phyloP scores from a whole-genome alignment of 2,113 vertebrate species.

The Myiozetetes cayanensis region DNA sequence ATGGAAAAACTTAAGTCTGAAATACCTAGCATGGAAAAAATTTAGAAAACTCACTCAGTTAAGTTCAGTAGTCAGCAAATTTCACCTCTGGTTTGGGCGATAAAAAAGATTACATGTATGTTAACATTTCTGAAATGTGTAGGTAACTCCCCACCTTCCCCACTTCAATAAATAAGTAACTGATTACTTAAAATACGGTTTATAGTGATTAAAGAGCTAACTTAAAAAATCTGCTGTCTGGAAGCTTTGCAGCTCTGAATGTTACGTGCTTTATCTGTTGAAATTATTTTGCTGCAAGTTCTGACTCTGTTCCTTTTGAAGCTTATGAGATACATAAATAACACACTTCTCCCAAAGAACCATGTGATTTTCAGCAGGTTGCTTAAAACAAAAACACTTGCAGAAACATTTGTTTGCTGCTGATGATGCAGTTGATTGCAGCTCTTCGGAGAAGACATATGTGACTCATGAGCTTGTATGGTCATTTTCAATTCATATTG shows the following conservation, averaged over 20 bases:
- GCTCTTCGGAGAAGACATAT: background rate
- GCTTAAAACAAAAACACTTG: slow-evolving; percentile 52
- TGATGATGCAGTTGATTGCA: background rate
- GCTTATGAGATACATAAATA: slow-evolving; percentile 45
- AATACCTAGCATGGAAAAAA: background rate
- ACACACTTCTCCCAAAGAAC: background rate
- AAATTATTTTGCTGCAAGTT: background rate
- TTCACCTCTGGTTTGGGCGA: background rate
- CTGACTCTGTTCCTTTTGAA: slow-evolving; percentile 35
- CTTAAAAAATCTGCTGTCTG: background rate
- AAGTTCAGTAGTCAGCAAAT: background rate
- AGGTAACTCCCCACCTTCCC: background rate
- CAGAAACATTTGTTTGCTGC: slow-evolving; percentile 17
- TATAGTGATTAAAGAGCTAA: background rate
- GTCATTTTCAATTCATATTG: background rate
- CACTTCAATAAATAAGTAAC: background rate
- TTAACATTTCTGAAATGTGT: background rate
- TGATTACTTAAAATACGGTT: background rate
- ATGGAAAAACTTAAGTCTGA: background rate
- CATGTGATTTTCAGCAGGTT: background rate
- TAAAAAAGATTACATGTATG: background rate
- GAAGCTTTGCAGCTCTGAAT: background rate
- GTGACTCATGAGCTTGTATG: background rate
- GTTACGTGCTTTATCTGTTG: slow-evolving; percentile 1
- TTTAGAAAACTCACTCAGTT: background rate